A percentile compares a stretch with the other conserved stretches of the same genome.
These are phyloP conservation scores for Sebastes cheni DNA, from an alignment of 2,797 vertebrate genomes.

Conservation along the genomic window DNA sequence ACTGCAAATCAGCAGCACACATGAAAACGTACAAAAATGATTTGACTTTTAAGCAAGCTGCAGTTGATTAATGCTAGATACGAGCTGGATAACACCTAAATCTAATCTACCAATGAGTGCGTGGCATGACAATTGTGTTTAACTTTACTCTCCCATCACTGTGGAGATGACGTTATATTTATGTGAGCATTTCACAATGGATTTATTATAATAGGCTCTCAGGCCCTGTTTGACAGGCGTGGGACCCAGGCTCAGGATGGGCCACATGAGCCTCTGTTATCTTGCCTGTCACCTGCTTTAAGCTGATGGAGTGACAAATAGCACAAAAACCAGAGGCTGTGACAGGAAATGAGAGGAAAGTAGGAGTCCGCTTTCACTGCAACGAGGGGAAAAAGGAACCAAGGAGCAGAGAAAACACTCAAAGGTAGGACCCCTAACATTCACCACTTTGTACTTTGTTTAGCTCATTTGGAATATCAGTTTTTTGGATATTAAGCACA, in stretches of 20 bases:
- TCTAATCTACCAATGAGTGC: not conserved
- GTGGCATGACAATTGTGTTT: not conserved
- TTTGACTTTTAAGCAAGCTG: not conserved
- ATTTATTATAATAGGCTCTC: conserved; percentile 65
- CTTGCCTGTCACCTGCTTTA: conserved; percentile 36
- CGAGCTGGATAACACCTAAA: not conserved
- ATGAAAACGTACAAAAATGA: conserved; percentile 3
- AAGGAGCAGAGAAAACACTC: conserved; percentile 4
- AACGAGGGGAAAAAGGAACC: not conserved
- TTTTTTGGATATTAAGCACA: not conserved
- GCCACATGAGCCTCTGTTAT: conserved; percentile 33
- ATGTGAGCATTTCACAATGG: conserved; percentile 75
- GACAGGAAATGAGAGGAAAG: conserved; percentile 26
- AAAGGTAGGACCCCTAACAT: conserved; percentile 50
- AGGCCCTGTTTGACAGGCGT: conserved; percentile 40
- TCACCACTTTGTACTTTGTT: not conserved
- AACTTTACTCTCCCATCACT: conserved; percentile 11
- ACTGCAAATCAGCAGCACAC: conserved; percentile 36
- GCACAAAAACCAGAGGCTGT: not conserved
- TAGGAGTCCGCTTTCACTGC: not conserved
- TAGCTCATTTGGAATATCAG: not conserved
- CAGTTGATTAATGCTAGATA: not conserved
- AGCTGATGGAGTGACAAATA: conserved; percentile 28
- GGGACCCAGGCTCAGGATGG: conserved; percentile 48
- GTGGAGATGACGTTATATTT: conserved; percentile 65